Evolutionary conservation across 2,113 vertebrate species (phyloP), one percentile per base, ranked within the genome.

Genomic region (Barbus barbus): DNA sequence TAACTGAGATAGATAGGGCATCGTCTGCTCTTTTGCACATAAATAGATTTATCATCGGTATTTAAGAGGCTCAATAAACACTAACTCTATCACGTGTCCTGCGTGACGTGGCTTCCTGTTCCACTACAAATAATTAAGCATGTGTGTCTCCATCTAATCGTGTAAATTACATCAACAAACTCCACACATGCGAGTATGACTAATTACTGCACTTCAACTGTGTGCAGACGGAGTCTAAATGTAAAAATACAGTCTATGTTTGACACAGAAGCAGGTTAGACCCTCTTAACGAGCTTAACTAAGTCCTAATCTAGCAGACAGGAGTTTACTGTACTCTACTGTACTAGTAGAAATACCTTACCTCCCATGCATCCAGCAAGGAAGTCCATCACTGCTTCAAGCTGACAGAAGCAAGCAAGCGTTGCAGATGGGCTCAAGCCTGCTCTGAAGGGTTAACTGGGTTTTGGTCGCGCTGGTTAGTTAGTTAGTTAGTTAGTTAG

Each of bases 301-400:
- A 11, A 36, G 14, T 36, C 9, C 22, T 65, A 75, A 61, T 60
- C 56, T 63, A 14, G 16, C 69, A 44, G 22, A 38, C 36, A 41
- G 26, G 6, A 26, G 2, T 56, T 31, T 14, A 61, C 69, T 14
- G 26, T 72, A 11, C 3, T 5, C 8, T 26, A 81, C n/a, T 44
- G 22, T 31, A 13, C 26, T 65, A 14, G 3, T 1, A 28, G 16
- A 6, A 31, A 13, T 11, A 5, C 11, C 93, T 91, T 90, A 98
- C 97, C 97, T 90, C 97, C 97, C 0, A 96, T 90, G 89, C 97
- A 99, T 84, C 97, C 97, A 44, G 97, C 97, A 77, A 97, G 85
- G 90, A 98, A 99, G 94, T 98, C 97, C 94, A 99, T 94, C 90
- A 90, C 95, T 91, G 92, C 94, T 84, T 33, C 11, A 20, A 26